phyloP scores from a whole-genome alignment of 2,113 vertebrate species.

The Ovibos moschatus region DNA sequence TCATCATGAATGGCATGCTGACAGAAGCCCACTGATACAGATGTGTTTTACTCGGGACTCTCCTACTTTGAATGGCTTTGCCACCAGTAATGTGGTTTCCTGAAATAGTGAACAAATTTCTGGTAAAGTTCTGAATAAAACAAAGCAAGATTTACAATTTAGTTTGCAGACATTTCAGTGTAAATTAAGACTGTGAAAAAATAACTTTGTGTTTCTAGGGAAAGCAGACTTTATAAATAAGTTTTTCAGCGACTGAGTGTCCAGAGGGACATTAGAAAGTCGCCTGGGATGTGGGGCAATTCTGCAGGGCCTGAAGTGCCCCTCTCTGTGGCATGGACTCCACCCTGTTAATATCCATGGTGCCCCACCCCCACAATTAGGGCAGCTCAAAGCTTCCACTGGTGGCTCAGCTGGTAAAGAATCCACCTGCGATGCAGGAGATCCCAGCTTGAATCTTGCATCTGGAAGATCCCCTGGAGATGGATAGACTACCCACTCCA shows the following conservation, averaged over 20 bases:
- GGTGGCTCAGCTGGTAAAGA: background rate
- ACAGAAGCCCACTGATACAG: accelerated
- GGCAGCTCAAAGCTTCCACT: background rate
- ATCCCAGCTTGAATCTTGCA: background rate
- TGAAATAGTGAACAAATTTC: background rate
- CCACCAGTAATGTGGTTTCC: background rate
- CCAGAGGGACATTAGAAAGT: background rate
- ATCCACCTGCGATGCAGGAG: background rate
- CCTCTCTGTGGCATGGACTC: accelerated
- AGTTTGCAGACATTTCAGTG: background rate
- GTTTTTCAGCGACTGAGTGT: background rate
- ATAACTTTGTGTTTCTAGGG: background rate
- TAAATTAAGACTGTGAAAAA: background rate
- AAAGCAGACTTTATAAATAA: background rate
- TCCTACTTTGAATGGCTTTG: too few relatives aligned
- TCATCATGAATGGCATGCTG: accelerated
- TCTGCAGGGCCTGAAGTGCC: background rate
- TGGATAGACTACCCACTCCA: background rate
- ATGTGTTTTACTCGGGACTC: too few relatives aligned
- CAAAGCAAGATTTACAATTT: background rate
- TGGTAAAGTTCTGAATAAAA: background rate
- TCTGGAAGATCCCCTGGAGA: background rate
- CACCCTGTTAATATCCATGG: too few relatives aligned
- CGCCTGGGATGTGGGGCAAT: background rate
- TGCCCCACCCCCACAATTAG: accelerated